phyloP scores from a whole-genome alignment of 2,113 vertebrate genomes.

The Symphodus melops region DNA sequence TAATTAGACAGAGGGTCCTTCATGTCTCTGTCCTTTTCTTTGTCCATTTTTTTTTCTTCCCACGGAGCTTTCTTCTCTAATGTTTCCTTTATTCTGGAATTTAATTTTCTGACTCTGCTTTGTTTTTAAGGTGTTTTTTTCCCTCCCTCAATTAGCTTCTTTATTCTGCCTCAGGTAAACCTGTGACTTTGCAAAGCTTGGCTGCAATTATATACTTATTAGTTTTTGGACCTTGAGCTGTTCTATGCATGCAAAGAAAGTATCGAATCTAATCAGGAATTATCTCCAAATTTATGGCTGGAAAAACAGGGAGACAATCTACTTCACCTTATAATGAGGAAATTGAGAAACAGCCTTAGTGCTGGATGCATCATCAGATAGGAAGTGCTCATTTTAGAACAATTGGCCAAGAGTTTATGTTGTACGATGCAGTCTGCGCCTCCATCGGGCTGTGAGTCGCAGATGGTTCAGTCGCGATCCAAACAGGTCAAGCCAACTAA shows the following conservation, averaged over 20 bases:
- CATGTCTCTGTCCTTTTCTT: not conserved
- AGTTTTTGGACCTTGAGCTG: not conserved
- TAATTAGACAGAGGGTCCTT: slow-evolving; percentile 65
- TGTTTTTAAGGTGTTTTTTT: slow-evolving; percentile 10
- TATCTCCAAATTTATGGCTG: not conserved
- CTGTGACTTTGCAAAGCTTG: not conserved
- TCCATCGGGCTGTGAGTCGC: slow-evolving; percentile 62
- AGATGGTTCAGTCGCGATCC: slow-evolving; percentile 70
- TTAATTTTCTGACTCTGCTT: not conserved
- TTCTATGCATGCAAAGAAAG: slow-evolving; percentile 2
- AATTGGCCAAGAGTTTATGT: slow-evolving; percentile 45
- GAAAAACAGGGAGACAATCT: slow-evolving; percentile 12
- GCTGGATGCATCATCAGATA: slow-evolving; percentile 30
- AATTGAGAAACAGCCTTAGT: slow-evolving; percentile 3
- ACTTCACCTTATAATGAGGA: not conserved
- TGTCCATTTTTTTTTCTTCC: not conserved
- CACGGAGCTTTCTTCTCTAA: slow-evolving; percentile 5
- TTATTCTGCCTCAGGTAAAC: slow-evolving; percentile 6
- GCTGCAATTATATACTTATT: slow-evolving; percentile 26
- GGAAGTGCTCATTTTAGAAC: slow-evolving; percentile 36
- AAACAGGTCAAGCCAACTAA: slow-evolving; percentile 63
- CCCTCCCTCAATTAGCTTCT: not conserved
- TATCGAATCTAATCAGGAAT: not conserved
- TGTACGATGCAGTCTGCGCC: slow-evolving; percentile 33
- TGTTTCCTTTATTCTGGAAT: slow-evolving; percentile 4